These are phyloP conservation scores for Ectemnius lituratus DNA, from an alignment of 2,888 invertebrate genomes.

Conservation along the genomic window DNA sequence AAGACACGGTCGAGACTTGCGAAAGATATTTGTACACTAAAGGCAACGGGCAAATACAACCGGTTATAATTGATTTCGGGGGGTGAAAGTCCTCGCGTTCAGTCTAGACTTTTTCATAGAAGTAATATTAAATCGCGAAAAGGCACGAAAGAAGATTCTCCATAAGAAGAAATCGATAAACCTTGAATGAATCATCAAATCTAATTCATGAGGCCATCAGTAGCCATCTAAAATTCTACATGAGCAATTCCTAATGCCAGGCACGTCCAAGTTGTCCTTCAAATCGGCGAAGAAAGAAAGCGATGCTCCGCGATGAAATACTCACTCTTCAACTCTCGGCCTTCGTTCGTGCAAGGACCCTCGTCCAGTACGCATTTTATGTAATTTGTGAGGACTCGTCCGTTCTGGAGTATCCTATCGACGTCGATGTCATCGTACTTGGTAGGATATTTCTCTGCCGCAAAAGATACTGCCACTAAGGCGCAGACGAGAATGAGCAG, in stretches of 20 bases:
- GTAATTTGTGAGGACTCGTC: slow-evolving; percentile 81
- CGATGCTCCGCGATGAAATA: slow-evolving; percentile 16
- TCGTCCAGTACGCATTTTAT: slow-evolving; percentile 82
- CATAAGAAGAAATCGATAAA: background rate
- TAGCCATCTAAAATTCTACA: no score
- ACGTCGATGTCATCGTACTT: slow-evolving; percentile 81
- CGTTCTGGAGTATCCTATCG: slow-evolving; percentile 80
- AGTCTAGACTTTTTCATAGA: no score
- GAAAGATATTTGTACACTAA: background rate
- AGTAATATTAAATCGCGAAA: background rate
- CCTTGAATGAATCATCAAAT: background rate
- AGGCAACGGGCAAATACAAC: no score
- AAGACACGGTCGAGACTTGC: background rate
- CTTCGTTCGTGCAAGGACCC: slow-evolving; percentile 81
- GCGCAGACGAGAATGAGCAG: slow-evolving; percentile 54
- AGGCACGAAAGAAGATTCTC: background rate
- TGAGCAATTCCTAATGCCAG: no score
- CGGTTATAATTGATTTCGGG: no score
- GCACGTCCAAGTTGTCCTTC: no score
- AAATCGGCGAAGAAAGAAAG: no score
- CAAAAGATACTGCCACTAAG: slow-evolving; percentile 49
- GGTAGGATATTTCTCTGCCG: slow-evolving; percentile 77
- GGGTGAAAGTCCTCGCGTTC: no score
- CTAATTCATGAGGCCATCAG: background rate
- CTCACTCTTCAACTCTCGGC: slow-evolving; percentile 82